Base-by-base conservation (phyloP, 1,140 invertebrate genomes). In the Ctenoplectra terminalis region DNA sequence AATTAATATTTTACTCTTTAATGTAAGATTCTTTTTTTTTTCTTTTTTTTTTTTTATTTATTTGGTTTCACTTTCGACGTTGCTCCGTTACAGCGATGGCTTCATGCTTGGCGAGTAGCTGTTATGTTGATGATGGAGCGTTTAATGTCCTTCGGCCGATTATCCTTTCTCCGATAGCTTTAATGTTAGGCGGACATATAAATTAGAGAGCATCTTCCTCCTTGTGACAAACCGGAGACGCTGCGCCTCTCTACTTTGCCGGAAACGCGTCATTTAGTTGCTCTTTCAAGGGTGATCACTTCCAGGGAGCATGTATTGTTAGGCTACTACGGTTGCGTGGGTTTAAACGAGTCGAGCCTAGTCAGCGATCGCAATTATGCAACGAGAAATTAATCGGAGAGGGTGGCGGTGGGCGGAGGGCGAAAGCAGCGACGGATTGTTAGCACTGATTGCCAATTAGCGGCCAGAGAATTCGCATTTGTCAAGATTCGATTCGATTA, bases 391-490 rank as follows among this genome's bases (percentile, higher is more conserved):
- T 85, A 88, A 88, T 87, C 54, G 74, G 54, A 6, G n/a, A 13
- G 29, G 17, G 40, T 5, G n/a, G 13, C 2, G 69, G 46, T 13
- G 54, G 52, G 17, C 23, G 46, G n/a, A 8, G 17, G 52, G 46
- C 23, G 83, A 84, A 88, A 88, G 87, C 86, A 87, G 85, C 75
- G 80, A 77, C 86, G 79, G 81, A 77, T 88, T 88, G 82, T 88
- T 87, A 88, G 86, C 86, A 52, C 34, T 73, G 46, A 63, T 73
- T 79, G 77, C 77, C 69, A 79, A 79, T 73, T 79, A 79, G 77
- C 77, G 69, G 56, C 31, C 37, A 8, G 58, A 46, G 26, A 64
- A 46, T 64, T 52, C 29, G 70, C 46, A 43, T 72, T 73, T 61
- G 77, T 43, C 77, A 54, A 64, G 52, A 26, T 43, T 60, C 48